phyloP scores from a whole-genome alignment of 1,140 invertebrate genomes.

The Dendrolimus kikuchii region DNA sequence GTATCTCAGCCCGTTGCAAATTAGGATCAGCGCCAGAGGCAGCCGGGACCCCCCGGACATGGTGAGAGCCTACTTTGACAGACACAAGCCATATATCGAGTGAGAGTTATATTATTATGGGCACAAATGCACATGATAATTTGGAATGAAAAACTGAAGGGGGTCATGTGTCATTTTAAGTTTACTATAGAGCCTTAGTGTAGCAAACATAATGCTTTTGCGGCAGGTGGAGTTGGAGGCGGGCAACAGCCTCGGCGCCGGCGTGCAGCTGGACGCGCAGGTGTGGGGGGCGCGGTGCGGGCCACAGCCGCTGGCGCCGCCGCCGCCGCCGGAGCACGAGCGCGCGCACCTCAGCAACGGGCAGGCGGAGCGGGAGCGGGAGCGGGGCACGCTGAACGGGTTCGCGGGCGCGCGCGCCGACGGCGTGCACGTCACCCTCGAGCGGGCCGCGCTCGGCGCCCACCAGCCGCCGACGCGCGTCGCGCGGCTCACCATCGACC shows the following conservation, averaged over 20 bases:
- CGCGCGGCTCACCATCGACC: conserved; percentile 83
- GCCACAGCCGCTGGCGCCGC: conserved; percentile 7
- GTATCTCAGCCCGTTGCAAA: conserved; percentile 46
- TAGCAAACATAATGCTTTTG: not conserved
- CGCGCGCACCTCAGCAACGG: conserved; percentile 11
- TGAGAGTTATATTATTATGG: too few relatives aligned
- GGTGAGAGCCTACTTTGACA: conserved; percentile 1
- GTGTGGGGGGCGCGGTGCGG: conserved; percentile 32
- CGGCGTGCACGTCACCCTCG: conserved; percentile 31
- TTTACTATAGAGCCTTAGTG: too few relatives aligned
- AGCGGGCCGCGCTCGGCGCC: conserved; percentile 30
- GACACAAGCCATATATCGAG: too few relatives aligned
- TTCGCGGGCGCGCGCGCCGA: conserved; percentile 11
- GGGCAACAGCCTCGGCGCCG: conserved; percentile 42
- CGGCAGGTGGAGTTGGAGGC: conserved; percentile 36
- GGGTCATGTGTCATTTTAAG: too few relatives aligned
- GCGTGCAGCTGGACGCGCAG: conserved; percentile 27
- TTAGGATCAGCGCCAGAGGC: conserved; percentile 51
- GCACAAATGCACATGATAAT: too few relatives aligned
- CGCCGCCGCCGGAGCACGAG: not conserved
- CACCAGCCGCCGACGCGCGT: conserved; percentile 64
- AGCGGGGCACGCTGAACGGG: conserved; percentile 31
- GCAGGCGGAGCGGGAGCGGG: conserved; percentile 26
- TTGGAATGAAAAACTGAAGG: too few relatives aligned
- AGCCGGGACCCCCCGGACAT: conserved; percentile 40